Evolutionary conservation across 2,797 vertebrate species (phyloP), one percentile per base, ranked within the genome.

Genomic region (Xenops minutus): DNA sequence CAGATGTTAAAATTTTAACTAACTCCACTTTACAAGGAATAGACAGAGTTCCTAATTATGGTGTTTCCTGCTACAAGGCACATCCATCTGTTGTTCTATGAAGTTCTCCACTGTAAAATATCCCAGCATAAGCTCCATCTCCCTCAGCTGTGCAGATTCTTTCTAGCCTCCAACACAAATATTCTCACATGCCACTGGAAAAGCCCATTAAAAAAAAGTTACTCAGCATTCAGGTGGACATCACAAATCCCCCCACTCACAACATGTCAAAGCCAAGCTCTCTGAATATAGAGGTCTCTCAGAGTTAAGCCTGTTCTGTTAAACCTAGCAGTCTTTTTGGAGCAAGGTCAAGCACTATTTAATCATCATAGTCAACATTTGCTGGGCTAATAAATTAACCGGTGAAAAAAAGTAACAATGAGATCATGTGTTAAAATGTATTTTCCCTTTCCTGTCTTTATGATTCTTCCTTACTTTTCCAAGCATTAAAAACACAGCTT

Each of bases 401-500:
- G 84, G 72, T 62, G 81, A 85, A 95, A 94, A 51, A 93, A 87
- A 80, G 37, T 56, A 94, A 85, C 94, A 90, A 91, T 96, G 93
- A 95, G 77, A 93, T 93, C 66, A 92, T 92, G 74, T 78, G 72
- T 80, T 87, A 85, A 82, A 94, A 92, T 81, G 34, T 85, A 44
- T 91, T 81, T 93, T 91, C 68, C 89, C 32, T 94, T 95, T 95
- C 88, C 93, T 94, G 91, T 72, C 92, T 92, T 95, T 96, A 96
- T 67, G 89, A 85, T 44, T 95, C 78, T 93, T 93, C 72, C 82
- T 93, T 73, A 89, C 68, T 79, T 80, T 93, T 79, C 80, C 6
- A 8, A 89, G 71, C 71, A 72, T 66, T 88, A 92, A 88, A 96
- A 82, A 52, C 51, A 89, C 62, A 90, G 82, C 85, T 91, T 93